Evolutionary conservation across 1,140 invertebrate genomes (phyloP).

Genomic region (Pomacea maculata): DNA sequence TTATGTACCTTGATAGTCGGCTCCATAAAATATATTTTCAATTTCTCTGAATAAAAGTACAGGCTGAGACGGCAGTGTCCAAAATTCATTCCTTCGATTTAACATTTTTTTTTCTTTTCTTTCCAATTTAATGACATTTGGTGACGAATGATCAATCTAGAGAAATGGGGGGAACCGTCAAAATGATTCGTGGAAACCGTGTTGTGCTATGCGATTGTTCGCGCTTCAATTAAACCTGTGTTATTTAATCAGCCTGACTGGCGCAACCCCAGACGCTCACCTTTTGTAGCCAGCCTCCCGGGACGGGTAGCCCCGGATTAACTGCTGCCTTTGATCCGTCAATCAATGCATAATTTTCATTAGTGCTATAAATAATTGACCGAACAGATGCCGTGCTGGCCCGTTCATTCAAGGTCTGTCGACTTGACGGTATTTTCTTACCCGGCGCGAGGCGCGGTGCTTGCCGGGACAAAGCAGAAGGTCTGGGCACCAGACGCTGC

Average conservation of each 20-base stretch:
- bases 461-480: too few relatives aligned
- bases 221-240: conserved; percentile 15
- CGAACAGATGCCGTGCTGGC: background rate
- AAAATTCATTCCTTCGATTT: background rate
- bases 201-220: conserved; percentile 16
- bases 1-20: too few relatives aligned
- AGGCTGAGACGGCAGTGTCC: background rate
- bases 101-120: background rate
- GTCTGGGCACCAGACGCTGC: too few relatives aligned
- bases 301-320: conserved; percentile 10
- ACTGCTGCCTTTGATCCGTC: conserved; percentile 30
- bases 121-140: conserved; percentile 1
- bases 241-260: conserved; percentile 15
- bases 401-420: too few relatives aligned
- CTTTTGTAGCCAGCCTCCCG: background rate
- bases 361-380: conserved; percentile 37
- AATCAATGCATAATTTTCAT: conserved; percentile 33
- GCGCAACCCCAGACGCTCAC: background rate
- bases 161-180: conserved; percentile 6
- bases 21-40: background rate
- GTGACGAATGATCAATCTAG: background rate
- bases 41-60: background rate
- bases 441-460: too few relatives aligned
- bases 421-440: too few relatives aligned
- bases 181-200: conserved; percentile 4